Evolutionary conservation across 2,113 vertebrate genomes (phyloP), one percentile per base, ranked within the genome.

Genomic region (Anhinga rufa): DNA sequence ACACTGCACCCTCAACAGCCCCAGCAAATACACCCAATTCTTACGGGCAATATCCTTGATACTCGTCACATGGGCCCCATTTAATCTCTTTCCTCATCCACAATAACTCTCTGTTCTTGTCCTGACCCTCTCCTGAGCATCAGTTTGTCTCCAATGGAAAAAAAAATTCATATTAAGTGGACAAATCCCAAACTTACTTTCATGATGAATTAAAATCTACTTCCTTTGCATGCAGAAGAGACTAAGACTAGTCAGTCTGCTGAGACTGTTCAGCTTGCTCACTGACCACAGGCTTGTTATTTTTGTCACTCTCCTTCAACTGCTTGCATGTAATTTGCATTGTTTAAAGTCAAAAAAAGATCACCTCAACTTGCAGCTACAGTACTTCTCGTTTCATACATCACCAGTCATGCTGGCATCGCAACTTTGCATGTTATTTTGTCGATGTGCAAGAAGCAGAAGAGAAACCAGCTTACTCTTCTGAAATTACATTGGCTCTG

Each of bases 361-460:
- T n/a, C 52, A 10, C 69, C 83, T 78, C 83, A 44, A 8, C 87
- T 74, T 5, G 58, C 92, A 88, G 83, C 79, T 28, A 3, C 79
- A 6, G 65, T 7, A 14, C 51, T 68, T 16, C 74, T 38, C 42
- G 1, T 58, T 74, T 78, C 90, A 85, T 7, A 5, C 86, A 17
- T 32, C 82, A 8, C 57, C 36, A 4, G 17, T 14, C 82, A 9
- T 1, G 68, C 82, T 52, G 65, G 42, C 17, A 29, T 52, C 78
- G 10, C 62, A 38, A 12, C 83, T 31, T 38, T 8, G 74, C 38
- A 1, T 3, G 40, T 8, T 5, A 12, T 34, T 92, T 87, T 93
- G 90, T 91, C 38, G 0, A 0, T 69, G 90, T 82, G 93, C 90
- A 89, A 76, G 93, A 77, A 84, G 93, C 93, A 85, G 90, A 97